These are phyloP conservation scores for Megaceryle alcyon DNA, from an alignment of 2,797 vertebrate species.

Conservation along the genomic window DNA sequence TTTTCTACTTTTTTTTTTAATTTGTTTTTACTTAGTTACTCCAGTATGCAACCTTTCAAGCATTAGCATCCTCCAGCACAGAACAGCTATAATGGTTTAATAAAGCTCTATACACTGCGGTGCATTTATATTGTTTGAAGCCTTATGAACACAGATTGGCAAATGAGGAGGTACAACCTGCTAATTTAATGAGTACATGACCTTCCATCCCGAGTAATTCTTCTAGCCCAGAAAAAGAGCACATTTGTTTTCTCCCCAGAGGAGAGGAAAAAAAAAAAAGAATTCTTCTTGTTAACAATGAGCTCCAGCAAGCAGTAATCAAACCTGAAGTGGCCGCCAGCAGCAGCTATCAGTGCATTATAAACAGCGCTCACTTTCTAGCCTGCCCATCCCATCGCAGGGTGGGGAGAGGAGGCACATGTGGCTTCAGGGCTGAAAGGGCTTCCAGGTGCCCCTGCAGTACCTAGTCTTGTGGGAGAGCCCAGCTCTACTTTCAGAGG, in stretches of 20 bases:
- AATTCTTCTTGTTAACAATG: neutral
- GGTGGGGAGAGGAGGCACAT: fast-evolving
- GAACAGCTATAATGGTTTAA: neutral
- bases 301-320: neutral
- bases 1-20: neutral
- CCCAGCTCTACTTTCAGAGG: neutral
- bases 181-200: neutral
- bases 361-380: neutral
- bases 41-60: neutral
- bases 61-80: neutral
- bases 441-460: neutral
- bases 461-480: neutral
- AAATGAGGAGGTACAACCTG: neutral
- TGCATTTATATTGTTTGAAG: neutral
- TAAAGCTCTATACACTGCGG: neutral
- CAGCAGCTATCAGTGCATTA: neutral
- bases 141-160: neutral
- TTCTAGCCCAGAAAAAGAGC: neutral
- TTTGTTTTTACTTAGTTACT: neutral
- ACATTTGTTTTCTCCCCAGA: neutral
- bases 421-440: neutral
- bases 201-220: neutral
- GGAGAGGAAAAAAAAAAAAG: neutral
- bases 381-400: neutral
- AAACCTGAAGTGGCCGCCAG: neutral